Percentiles rank a stretch among this genome's conserved stretches.
These are phyloP conservation scores for Campylomormyrus numenius DNA, from an alignment of 2,113 vertebrate genomes.

Conservation along the genomic window DNA sequence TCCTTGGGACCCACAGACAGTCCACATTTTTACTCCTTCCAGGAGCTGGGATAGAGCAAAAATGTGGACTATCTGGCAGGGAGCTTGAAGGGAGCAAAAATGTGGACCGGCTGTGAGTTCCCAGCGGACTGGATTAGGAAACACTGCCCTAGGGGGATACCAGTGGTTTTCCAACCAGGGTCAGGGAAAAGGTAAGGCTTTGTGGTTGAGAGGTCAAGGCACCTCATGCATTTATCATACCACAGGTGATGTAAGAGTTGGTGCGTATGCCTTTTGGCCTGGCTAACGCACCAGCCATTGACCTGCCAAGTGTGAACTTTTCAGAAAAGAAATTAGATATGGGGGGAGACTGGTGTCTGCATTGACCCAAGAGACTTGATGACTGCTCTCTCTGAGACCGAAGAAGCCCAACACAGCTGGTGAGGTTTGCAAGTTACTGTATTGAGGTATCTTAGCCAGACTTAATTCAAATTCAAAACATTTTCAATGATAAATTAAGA, in stretches of 20 bases:
- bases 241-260: neutral
- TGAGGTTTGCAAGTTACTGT: neutral
- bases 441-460: neutral
- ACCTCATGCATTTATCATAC: neutral
- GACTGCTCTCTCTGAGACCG: neutral
- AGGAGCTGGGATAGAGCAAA: too few species aligned
- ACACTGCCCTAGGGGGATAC: neutral
- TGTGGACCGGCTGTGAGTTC: too few species aligned
- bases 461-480: too few species aligned
- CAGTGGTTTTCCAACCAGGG: neutral
- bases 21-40: too few species aligned
- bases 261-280: neutral
- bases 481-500: too few species aligned
- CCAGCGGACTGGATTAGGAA: too few species aligned
- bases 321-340: neutral
- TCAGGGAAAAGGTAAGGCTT: neutral
- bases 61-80: too few species aligned
- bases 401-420: neutral
- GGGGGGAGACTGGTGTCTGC: neutral
- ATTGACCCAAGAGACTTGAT: neutral
- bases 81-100: too few species aligned
- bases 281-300: neutral
- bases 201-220: neutral
- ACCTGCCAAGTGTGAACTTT: neutral
- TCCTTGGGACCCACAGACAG: too few species aligned